Evolutionary conservation across 2,797 vertebrate species (phyloP).

Genomic region (Coracias cyanogaster): DNA sequence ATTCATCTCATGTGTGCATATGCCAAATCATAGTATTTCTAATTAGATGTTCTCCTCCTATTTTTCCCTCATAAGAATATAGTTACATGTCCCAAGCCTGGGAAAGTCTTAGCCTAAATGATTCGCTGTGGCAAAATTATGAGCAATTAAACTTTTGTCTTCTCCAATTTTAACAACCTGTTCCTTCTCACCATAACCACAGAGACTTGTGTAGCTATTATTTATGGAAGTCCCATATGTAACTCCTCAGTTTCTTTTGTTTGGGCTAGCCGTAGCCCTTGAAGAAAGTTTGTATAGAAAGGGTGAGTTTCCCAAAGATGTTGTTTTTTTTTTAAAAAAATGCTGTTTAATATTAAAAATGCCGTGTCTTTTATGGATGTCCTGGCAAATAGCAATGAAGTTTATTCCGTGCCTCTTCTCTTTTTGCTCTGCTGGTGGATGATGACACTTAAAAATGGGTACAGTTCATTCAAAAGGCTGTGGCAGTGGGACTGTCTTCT

Average conservation of each 20-base stretch:
- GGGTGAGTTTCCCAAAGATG: accelerated
- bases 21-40: background rate
- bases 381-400: background rate
- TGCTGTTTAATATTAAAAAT: background rate
- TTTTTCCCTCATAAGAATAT: background rate
- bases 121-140: background rate
- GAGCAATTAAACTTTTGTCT: background rate
- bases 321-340: background rate
- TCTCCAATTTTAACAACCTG: background rate
- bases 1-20: background rate
- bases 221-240: background rate
- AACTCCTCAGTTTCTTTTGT: background rate
- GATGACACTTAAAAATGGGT: background rate
- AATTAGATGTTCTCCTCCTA: background rate
- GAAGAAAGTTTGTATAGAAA: background rate
- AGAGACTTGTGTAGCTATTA: background rate
- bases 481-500: background rate
- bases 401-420: background rate
- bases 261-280: background rate
- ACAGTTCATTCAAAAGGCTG: background rate
- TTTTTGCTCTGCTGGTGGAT: background rate
- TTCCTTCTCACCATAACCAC: background rate
- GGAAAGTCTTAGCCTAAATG: background rate
- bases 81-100: background rate
- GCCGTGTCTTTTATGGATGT: background rate